phyloP scores from a whole-genome alignment of 2,797 vertebrate genomes.

The Mormyrus hasselquistii region DNA sequence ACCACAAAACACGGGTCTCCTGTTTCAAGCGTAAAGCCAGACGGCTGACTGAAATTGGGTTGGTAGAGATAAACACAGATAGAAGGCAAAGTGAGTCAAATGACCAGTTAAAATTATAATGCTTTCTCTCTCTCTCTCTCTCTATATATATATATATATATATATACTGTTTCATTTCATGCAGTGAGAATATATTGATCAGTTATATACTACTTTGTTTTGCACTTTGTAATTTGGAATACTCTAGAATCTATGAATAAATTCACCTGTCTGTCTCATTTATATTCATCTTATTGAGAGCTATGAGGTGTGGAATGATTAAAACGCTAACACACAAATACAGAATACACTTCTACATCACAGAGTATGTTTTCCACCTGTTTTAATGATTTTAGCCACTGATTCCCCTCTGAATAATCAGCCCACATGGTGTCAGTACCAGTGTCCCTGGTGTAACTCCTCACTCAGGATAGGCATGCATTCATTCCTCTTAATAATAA shows the following conservation, averaged over 20 bases:
- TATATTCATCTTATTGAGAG: neutral
- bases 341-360: neutral
- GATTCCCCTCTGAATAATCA: neutral
- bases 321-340: neutral
- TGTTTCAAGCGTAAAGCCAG: neutral
- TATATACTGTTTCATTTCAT: neutral
- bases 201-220: neutral
- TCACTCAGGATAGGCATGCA: neutral
- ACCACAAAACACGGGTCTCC: neutral
- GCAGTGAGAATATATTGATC: neutral
- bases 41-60: neutral
- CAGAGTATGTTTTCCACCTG: neutral
- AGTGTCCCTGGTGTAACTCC: neutral
- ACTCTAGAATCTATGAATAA: neutral
- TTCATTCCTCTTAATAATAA: conserved; percentile 8
- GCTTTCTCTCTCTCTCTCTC: no score
- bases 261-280: neutral
- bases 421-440: neutral
- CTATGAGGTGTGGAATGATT: neutral
- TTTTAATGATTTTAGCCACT: neutral
- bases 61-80: neutral
- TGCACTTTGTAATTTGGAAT: neutral
- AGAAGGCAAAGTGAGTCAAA: neutral
- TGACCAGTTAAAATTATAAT: neutral
- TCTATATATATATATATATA: neutral